Evolutionary conservation across 2,888 invertebrate species (phyloP).

Genomic region (Urechis unicinctus): DNA sequence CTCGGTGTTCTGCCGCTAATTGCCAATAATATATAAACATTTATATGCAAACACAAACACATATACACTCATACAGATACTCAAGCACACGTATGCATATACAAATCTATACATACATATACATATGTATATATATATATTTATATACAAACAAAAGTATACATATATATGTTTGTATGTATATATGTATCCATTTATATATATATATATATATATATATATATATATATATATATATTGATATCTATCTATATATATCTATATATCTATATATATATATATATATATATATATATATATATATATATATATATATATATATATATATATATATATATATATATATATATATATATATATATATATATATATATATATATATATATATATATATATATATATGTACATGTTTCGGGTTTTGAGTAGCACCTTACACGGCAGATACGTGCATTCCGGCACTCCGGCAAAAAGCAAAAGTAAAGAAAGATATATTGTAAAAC

Average conservation of each 20-base stretch:
- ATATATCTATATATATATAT: no score
- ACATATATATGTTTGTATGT: no score
- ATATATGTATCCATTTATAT: no score
- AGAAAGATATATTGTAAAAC: no score
- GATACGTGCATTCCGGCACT: no score
- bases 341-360: background rate
- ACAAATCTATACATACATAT: background rate
- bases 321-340: background rate
- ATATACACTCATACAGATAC: background rate
- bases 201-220: background rate
- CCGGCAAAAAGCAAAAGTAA: no score
- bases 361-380: constrained; percentile 8
- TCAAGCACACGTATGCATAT: background rate
- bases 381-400: no score
- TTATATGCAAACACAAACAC: background rate
- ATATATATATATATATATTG: no score
- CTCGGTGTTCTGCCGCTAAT: background rate
- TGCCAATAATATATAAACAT: background rate
- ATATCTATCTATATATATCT: no score
- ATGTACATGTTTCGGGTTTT: no score
- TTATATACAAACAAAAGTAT: no score
- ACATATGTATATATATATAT: background rate
- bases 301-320: background rate
- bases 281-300: constrained; percentile 1
- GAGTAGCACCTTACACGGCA: no score